Percentiles rank a stretch among this genome's conserved stretches.
These are phyloP conservation scores for Lucilia cuprina DNA, from an alignment of 1,140 invertebrate genomes.

Conservation along the genomic window DNA sequence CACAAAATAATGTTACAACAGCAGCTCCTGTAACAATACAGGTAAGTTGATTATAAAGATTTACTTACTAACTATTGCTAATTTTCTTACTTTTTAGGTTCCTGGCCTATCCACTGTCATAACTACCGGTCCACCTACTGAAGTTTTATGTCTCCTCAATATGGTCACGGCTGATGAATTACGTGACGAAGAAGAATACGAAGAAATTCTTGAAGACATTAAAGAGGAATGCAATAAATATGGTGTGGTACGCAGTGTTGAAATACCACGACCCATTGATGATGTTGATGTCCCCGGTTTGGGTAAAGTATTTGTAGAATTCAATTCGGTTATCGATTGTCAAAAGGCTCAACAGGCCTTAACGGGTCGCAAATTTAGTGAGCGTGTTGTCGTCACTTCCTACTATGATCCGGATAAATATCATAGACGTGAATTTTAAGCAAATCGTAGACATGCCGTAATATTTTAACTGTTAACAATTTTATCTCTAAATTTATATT, in stretches of 20 bases:
- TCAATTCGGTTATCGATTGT: slow-evolving; percentile 94
- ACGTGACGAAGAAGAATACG: slow-evolving; percentile 98
- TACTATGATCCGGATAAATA: slow-evolving; percentile 97
- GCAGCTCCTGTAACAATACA: slow-evolving; percentile 80
- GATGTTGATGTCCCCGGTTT: slow-evolving; percentile 97
- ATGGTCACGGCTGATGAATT: slow-evolving; percentile 99
- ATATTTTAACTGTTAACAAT: background rate
- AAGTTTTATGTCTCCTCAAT: slow-evolving; percentile 96
- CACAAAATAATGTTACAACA: slow-evolving; percentile 75
- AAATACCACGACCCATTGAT: slow-evolving; percentile 97
- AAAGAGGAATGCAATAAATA: slow-evolving; percentile 98
- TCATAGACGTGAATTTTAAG: slow-evolving; percentile 96
- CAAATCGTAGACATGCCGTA: background rate
- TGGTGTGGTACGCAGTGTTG: slow-evolving; percentile 92
- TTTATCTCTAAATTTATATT: background rate
- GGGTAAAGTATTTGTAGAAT: slow-evolving; percentile 99
- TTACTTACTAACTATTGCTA: no score
- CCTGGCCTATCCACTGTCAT: slow-evolving; percentile 89
- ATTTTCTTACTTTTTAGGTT: slow-evolving; percentile 68
- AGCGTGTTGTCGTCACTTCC: slow-evolving; percentile 97
- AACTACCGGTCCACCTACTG: slow-evolving; percentile 90
- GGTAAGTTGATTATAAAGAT: slow-evolving; percentile 32
- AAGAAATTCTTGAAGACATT: slow-evolving; percentile 99
- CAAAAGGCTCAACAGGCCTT: slow-evolving; percentile 98
- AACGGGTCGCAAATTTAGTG: slow-evolving; percentile 97